Evolutionary conservation across 2,113 vertebrate species (phyloP).

Genomic region (Puffinus mauretanicus): DNA sequence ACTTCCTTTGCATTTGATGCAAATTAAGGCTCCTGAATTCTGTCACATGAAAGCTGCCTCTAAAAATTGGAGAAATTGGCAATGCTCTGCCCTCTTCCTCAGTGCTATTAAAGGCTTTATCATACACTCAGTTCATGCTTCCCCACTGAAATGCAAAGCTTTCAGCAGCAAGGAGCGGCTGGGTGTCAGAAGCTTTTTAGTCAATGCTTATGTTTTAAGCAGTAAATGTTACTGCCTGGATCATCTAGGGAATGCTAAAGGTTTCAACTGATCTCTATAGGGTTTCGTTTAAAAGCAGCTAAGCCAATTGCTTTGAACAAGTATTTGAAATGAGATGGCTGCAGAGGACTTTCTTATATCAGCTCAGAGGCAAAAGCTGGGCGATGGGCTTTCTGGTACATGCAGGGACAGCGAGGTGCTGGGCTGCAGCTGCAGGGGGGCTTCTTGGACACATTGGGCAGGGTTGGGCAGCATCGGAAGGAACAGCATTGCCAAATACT

Average conservation of each 20-base stretch:
- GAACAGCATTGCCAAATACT: neutral
- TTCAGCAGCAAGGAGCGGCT: neutral
- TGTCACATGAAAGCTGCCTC: conserved; percentile 16
- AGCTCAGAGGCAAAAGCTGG: neutral
- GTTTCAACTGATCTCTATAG: neutral
- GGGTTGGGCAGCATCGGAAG: neutral
- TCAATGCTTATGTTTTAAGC: neutral
- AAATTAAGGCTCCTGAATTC: conserved; percentile 41
- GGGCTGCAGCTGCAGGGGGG: neutral
- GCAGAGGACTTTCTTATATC: neutral
- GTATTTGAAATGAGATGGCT: neutral
- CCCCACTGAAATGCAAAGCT: conserved; percentile 1
- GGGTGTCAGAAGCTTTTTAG: neutral
- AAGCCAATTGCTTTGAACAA: neutral
- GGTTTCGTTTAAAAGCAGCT: conserved; percentile 13
- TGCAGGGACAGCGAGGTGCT: neutral
- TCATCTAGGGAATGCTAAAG: neutral
- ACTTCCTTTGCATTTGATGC: neutral
- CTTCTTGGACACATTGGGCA: neutral
- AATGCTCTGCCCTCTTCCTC: conserved; percentile 9
- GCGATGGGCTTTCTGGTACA: neutral
- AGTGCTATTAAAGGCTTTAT: conserved; percentile 17
- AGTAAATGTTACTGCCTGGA: neutral
- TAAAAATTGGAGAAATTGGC: conserved; percentile 27
- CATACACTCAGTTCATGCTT: neutral